These are phyloP conservation scores for Falco biarmicus DNA, from an alignment of 2,797 vertebrate species.

Conservation along the genomic window DNA sequence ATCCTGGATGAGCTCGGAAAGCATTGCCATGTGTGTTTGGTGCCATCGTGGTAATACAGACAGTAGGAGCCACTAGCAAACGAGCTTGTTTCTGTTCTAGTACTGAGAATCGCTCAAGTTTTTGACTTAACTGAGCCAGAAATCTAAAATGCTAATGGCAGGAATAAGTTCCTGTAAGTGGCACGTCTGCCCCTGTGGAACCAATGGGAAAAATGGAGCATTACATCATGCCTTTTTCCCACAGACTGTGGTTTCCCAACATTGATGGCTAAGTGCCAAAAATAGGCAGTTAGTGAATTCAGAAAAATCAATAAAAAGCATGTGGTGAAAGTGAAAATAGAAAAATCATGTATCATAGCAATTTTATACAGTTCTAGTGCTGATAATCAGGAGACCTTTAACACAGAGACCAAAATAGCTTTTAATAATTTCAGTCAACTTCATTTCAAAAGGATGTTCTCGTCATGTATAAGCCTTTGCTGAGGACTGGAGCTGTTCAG, in stretches of 20 bases:
- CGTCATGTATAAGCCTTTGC: constrained; percentile 53
- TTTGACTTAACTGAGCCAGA: not conserved
- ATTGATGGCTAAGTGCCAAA: not conserved
- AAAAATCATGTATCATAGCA: not conserved
- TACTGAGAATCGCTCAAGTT: not conserved
- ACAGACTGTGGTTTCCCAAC: not conserved
- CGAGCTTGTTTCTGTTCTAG: not conserved
- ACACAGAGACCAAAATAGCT: constrained; percentile 31
- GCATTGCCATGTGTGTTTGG: not conserved
- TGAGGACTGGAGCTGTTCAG: constrained; percentile 14
- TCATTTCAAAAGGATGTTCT: constrained; percentile 31
- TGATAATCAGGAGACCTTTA: constrained; percentile 22
- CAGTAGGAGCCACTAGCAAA: not conserved
- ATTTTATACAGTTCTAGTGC: not conserved
- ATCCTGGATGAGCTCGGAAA: not conserved
- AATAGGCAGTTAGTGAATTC: not conserved
- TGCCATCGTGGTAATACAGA: not conserved
- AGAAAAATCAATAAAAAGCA: constrained; percentile 24
- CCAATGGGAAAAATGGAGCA: not conserved
- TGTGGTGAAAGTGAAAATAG: constrained; percentile 3
- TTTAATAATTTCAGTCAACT: constrained; percentile 42
- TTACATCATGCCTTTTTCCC: not conserved
- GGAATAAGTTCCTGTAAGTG: not conserved
- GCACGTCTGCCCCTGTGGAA: not conserved
- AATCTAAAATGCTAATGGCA: not conserved